Percentiles rank a stretch among this genome's conserved stretches.
Evolutionary conservation across 2,113 vertebrate genomes (phyloP).

Genomic region (Brachyhypopomus occidentalis): DNA sequence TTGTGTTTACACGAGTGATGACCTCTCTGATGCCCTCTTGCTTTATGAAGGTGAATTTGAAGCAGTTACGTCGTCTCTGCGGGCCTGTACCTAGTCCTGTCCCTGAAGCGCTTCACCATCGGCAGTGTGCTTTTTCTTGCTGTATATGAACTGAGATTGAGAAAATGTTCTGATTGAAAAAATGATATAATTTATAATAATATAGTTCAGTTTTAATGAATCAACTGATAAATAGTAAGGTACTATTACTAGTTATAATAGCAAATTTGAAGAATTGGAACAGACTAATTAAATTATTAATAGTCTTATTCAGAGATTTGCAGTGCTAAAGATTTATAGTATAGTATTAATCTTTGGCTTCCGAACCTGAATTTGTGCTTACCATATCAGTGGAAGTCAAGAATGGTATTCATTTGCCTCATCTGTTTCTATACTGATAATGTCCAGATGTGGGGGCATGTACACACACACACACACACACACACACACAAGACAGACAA

Average conservation of each 20-base stretch:
- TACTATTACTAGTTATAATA: slow-evolving; percentile 1
- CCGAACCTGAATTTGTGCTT: background rate
- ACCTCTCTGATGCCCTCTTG: slow-evolving; percentile 8
- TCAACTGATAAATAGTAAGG: background rate
- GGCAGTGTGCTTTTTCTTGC: background rate
- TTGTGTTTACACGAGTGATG: slow-evolving; percentile 7
- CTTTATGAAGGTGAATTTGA: slow-evolving; percentile 15
- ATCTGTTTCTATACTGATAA: slow-evolving; percentile 20
- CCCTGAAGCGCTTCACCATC: background rate
- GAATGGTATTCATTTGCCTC: slow-evolving; percentile 25
- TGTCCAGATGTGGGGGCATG: slow-evolving; percentile 2
- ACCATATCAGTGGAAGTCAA: background rate
- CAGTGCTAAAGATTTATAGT: background rate
- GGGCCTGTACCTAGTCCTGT: background rate
- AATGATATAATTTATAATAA: background rate
- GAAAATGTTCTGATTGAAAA: too few species aligned
- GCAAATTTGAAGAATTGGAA: background rate
- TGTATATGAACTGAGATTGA: background rate
- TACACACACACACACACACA: background rate
- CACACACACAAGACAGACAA: slow-evolving; percentile 13
- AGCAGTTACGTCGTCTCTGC: slow-evolving; percentile 3
- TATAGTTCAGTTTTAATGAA: background rate
- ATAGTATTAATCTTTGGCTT: background rate
- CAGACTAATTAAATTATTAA: background rate
- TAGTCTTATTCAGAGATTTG: background rate